Conservation (phyloP, 2,888 invertebrate genomes). For the Heliconius ismenius region DNA sequence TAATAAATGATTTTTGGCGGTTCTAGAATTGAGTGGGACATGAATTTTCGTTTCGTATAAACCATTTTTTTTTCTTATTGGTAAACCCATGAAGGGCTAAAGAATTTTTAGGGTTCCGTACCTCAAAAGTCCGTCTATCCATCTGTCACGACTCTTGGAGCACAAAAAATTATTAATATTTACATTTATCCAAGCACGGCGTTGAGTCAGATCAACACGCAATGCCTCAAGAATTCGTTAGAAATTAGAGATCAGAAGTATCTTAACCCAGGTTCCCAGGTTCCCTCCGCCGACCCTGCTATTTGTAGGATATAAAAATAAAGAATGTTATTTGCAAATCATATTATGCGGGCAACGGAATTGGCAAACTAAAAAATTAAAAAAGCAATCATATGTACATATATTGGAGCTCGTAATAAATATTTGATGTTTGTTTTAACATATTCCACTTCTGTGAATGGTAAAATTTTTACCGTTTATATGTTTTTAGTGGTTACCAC, state of each 20-base stretch:
- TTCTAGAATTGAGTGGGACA: constrained; percentile 6
- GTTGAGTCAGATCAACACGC: neutral
- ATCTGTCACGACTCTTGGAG: no score
- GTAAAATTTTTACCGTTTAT: neutral
- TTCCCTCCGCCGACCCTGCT: neutral
- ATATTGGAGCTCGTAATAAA: constrained; percentile 11
- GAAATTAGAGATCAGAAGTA: neutral
- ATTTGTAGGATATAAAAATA: neutral
- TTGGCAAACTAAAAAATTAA: constrained; percentile 13
- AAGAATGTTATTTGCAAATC: neutral
- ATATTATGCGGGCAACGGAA: neutral
- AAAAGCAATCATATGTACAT: constrained; percentile 17
- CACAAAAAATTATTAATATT: no score
- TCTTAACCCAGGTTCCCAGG: neutral
- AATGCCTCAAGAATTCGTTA: neutral
- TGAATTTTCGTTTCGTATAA: neutral
- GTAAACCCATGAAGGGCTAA: no score
- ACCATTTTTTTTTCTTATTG: no score
- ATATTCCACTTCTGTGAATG: constrained; percentile 18
- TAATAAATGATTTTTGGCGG: constrained; percentile 28
- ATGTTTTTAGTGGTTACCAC: neutral
- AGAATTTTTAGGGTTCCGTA: no score
- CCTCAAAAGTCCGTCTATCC: no score
- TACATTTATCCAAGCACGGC: no score
- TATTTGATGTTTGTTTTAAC: constrained; percentile 15